Conservation (phyloP, 2,113 vertebrate species). For the Lepus europaeus region DNA sequence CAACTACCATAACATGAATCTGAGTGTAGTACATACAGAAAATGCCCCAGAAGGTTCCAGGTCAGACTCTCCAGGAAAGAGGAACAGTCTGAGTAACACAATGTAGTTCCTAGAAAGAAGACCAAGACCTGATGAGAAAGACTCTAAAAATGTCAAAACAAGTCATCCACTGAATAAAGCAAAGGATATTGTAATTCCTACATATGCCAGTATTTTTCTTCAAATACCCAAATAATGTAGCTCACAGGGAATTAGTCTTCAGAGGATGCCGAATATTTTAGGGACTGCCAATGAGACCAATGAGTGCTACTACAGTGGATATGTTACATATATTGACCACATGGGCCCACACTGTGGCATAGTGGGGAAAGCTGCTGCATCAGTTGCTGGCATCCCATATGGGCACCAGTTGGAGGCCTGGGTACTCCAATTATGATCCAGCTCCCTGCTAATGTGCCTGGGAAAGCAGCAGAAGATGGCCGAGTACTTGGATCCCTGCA, state of each 20-base stretch:
- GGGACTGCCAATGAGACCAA: neutral
- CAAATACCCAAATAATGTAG: neutral
- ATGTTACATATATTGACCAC: too few relatives aligned
- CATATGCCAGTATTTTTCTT: neutral
- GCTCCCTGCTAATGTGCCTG: too few relatives aligned
- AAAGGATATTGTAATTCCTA: neutral
- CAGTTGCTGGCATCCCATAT: too few relatives aligned
- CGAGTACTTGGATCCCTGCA: too few relatives aligned
- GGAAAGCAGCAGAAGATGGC: too few relatives aligned
- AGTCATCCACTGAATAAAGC: neutral
- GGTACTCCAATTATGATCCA: too few relatives aligned
- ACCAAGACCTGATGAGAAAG: neutral
- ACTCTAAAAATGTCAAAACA: neutral
- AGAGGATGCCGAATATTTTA: neutral
- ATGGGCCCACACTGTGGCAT: too few relatives aligned
- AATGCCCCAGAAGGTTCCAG: neutral
- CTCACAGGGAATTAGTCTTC: neutral
- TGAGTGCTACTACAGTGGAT: neutral
- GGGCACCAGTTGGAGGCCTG: too few relatives aligned
- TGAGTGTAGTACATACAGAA: neutral
- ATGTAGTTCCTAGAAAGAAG: neutral
- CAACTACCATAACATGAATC: neutral
- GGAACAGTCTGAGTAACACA: neutral
- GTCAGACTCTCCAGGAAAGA: neutral
- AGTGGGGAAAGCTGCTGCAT: too few relatives aligned